Percentiles rank a stretch among this genome's conserved stretches.
phyloP scores from a whole-genome alignment of 2,888 invertebrate genomes.

The Calameuta filiformis region DNA sequence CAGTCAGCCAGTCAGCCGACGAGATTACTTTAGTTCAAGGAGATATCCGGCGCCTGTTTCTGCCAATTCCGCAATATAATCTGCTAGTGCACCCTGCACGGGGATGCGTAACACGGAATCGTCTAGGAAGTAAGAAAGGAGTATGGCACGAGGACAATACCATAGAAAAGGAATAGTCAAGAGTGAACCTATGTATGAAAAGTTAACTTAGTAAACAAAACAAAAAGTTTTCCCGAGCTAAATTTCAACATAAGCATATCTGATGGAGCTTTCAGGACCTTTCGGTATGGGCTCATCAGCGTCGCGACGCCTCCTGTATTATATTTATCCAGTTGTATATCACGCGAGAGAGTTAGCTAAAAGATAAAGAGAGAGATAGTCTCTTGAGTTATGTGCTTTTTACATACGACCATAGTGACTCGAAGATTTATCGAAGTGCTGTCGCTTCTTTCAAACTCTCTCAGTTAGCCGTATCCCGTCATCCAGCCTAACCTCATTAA shows the following conservation, averaged over 20 bases:
- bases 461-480: not conserved
- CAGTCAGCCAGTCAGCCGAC: not conserved
- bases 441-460: not conserved
- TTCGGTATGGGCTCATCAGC: not conserved
- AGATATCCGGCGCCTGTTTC: not conserved
- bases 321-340: not conserved
- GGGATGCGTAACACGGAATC: not conserved
- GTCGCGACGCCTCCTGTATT: not conserved
- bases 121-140: not conserved
- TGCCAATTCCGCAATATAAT: not conserved
- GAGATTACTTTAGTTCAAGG: not conserved
- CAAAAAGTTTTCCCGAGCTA: not conserved
- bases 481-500: not conserved
- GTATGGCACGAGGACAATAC: too few species aligned
- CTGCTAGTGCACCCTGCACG: not conserved
- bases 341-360: not conserved
- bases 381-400: not conserved
- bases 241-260: not conserved
- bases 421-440: not conserved
- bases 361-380: not conserved
- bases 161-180: not conserved
- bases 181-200: not conserved
- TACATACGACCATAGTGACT: not conserved
- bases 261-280: not conserved
- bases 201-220: not conserved